Base-by-base conservation (phyloP, 1,140 invertebrate genomes). In the Ganaspis sp. region DNA sequence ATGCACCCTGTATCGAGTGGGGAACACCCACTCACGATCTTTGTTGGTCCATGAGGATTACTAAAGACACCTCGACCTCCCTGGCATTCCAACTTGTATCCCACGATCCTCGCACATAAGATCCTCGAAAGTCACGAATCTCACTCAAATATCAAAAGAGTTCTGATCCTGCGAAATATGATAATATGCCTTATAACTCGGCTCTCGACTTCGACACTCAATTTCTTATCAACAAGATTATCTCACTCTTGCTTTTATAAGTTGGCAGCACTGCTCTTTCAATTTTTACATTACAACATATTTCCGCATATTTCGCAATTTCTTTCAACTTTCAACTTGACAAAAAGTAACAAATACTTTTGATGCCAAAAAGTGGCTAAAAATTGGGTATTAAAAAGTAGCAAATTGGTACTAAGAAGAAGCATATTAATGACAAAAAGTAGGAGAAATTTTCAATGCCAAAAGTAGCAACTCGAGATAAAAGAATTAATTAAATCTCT, bases 1-100 rank as follows among this genome's bases (percentile, higher is more conserved):
- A n/a, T 64, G 21, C 26, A 64, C 58, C 58, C 58, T 64, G 23
- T 45, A n/a, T 64, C 29, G 19, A 54, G 29, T n/a, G 58, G 83
- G 84, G 76, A 86, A 86, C 85, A 84, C 85, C 85, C 83, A 86
- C 83, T 86, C 85, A 86, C 85, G 85, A 86, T 81, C 73, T 70
- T 53, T 69, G 15, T 40, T 49, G 58, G 53, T 81, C 81, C 75
- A 17, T 77, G 76, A 76, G 64, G 74, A 79, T 84, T 85, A 83
- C 81, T 81, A 85, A 79, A 84, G 81, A 77, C 79, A 77, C 64
- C 49, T 64, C 58, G 58, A 64, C 58, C 58, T 64, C 58, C 58
- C 58, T 64, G 58, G 58, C 58, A 64, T 64, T 64, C 58, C 12
- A 64, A 64, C 23, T 77, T 45, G 75, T 76, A 81, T 85, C 84